Percentiles rank a stretch among this genome's conserved stretches.
These are phyloP conservation scores for Lepus americanus DNA, from an alignment of 2,113 vertebrate species.

Conservation along the genomic window DNA sequence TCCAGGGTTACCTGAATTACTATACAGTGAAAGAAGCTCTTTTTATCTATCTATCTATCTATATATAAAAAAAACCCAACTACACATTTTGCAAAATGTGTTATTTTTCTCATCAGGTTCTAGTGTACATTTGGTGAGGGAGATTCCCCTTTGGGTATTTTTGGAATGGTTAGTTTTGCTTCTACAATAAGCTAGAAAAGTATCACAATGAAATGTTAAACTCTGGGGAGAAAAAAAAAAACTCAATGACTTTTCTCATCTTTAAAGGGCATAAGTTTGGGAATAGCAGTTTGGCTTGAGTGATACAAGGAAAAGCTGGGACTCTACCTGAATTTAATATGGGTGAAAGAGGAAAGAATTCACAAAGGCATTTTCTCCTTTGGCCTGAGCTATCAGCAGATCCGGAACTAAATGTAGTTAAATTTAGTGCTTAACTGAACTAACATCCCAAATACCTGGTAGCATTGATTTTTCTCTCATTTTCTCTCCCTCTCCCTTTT, in stretches of 20 bases:
- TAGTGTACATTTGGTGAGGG: not conserved
- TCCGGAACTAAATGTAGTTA: conserved; percentile 47
- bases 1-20: conserved; percentile 69
- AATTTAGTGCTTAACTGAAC: not conserved
- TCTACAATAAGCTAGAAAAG: conserved; percentile 60
- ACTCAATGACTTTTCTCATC: conserved; percentile 63
- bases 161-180: conserved; percentile 51
- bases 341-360: conserved; percentile 27
- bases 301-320: conserved; percentile 46
- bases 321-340: conserved; percentile 2
- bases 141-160: conserved; percentile 25
- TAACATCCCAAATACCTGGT: not conserved
- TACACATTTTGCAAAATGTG: conserved; percentile 67
- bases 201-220: conserved; percentile 50
- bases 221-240: not conserved
- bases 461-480: not conserved
- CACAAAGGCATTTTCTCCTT: conserved; percentile 38
- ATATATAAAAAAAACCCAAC: not conserved
- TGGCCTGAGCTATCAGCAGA: conserved; percentile 2
- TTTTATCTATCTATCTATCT: conserved; percentile 28
- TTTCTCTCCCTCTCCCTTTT: not conserved
- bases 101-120: conserved; percentile 69
- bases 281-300: conserved; percentile 25
- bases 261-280: conserved; percentile 58
- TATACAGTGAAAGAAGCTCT: conserved; percentile 64